Percentiles rank a stretch among this genome's conserved stretches.
These are phyloP conservation scores for Dicyrtoma fusca DNA, from an alignment of 2,888 invertebrate genomes.

Conservation along the genomic window DNA sequence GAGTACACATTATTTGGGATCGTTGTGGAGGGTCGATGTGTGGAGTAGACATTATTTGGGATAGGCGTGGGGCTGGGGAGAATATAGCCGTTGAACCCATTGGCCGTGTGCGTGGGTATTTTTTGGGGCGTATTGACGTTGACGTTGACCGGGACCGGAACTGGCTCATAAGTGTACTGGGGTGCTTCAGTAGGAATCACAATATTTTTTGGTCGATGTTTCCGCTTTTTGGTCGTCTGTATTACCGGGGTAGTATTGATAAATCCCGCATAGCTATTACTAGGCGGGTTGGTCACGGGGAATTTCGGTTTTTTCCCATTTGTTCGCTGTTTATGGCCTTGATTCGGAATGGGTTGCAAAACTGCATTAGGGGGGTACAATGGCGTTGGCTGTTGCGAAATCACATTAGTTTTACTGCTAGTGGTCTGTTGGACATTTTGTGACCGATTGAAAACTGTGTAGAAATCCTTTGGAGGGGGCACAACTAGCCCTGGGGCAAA, in stretches of 20 bases:
- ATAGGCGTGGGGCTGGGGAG: constrained; percentile 35
- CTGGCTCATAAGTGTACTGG: not conserved
- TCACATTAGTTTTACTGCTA: not conserved
- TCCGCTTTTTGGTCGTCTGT: constrained; percentile 6
- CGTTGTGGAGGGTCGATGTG: constrained; percentile 34
- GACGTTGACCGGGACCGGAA: not conserved
- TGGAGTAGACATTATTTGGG: constrained; percentile 22
- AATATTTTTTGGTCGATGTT: constrained; percentile 15
- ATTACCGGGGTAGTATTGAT: too few relatives aligned
- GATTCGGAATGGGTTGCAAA: not conserved
- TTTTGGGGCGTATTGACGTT: not conserved
- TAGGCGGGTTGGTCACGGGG: constrained; percentile 55
- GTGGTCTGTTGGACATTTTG: not conserved
- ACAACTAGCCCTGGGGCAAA: constrained; percentile 85
- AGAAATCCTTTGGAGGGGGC: constrained; percentile 86
- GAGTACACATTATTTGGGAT: constrained; percentile 15
- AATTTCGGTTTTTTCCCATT: constrained; percentile 56
- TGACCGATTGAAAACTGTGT: constrained; percentile 69
- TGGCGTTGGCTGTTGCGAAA: too few relatives aligned
- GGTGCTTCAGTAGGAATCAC: not conserved
- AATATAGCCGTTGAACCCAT: constrained; percentile 36
- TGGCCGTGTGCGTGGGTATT: constrained; percentile 17
- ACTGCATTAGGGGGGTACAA: not conserved
- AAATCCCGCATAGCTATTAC: constrained; percentile 50
- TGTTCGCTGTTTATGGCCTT: constrained; percentile 46